Percentiles rank a stretch among this genome's conserved stretches.
phyloP scores from a whole-genome alignment of 2,797 vertebrate genomes.

The Remorina albescens region DNA sequence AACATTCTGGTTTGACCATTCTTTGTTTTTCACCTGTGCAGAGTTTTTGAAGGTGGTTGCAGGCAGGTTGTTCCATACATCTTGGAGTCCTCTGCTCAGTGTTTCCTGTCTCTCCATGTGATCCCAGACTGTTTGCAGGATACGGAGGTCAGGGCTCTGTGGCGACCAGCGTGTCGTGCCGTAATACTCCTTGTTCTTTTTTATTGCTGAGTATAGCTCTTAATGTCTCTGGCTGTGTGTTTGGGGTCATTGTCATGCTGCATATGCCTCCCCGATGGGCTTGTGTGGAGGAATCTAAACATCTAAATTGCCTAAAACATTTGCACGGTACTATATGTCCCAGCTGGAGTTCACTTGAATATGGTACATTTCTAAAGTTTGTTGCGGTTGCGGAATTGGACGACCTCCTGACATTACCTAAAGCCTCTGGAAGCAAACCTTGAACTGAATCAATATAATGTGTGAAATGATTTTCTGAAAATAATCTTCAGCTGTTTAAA shows the following conservation, averaged over 20 bases:
- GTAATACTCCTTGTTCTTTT: not conserved
- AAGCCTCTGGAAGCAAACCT: not conserved
- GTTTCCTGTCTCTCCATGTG: not conserved
- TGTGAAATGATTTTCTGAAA: no score
- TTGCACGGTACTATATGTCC: not conserved
- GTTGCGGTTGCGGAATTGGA: not conserved
- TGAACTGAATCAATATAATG: not conserved
- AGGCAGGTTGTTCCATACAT: not conserved
- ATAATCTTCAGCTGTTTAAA: not conserved
- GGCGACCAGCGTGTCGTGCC: not conserved
- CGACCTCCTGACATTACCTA: not conserved
- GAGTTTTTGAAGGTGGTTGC: not conserved
- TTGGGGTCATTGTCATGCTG: not conserved
- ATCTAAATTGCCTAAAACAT: no score
- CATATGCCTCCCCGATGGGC: no score
- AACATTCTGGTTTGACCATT: not conserved
- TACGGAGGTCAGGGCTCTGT: not conserved
- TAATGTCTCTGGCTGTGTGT: not conserved
- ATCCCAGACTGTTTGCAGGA: not conserved
- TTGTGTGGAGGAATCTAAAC: no score
- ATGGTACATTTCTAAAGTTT: not conserved
- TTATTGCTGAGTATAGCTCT: not conserved
- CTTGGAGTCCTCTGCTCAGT: not conserved
- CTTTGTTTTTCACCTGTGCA: not conserved
- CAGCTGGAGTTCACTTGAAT: not conserved